A percentile compares a stretch with the other conserved stretches of the same genome.
These are phyloP conservation scores for Xanthia icteritia DNA, from an alignment of 2,888 invertebrate genomes.

Conservation along the genomic window DNA sequence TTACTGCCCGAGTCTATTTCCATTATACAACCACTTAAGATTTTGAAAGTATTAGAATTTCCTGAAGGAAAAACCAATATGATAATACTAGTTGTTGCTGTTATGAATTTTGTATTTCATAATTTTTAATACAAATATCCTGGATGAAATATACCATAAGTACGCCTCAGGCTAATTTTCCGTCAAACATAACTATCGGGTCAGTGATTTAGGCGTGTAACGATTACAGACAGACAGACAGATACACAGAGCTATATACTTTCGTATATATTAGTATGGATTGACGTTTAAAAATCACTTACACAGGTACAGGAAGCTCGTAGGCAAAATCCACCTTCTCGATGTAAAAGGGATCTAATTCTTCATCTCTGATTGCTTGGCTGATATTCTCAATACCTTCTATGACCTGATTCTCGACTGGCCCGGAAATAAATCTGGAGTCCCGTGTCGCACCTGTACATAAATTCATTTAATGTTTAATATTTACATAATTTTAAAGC, in stretches of 20 bases:
- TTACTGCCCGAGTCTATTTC: background rate
- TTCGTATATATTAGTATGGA: background rate
- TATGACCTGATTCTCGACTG: constrained; percentile 55
- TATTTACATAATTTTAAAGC: too few species aligned
- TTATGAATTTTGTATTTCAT: too few species aligned
- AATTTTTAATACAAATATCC: background rate
- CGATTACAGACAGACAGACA: too few species aligned
- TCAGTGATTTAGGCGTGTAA: too few species aligned
- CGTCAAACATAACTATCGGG: background rate
- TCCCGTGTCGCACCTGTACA: constrained; percentile 33
- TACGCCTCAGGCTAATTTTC: background rate
- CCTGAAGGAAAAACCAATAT: background rate
- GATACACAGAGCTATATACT: background rate
- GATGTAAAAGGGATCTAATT: constrained; percentile 75
- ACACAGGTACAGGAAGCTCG: constrained; percentile 77
- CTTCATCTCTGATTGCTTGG: constrained; percentile 71
- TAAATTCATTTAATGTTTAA: constrained; percentile 15
- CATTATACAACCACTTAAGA: background rate
- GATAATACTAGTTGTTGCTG: background rate
- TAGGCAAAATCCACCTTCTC: constrained; percentile 26
- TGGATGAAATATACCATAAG: too few species aligned
- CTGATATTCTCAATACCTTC: constrained; percentile 69
- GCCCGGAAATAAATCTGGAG: constrained; percentile 66
- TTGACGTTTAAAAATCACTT: constrained; percentile 63
- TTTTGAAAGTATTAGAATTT: background rate